A percentile compares a stretch with the other conserved stretches of the same genome.
phyloP scores from a whole-genome alignment of 2,797 vertebrate genomes.

The Cichlasoma orientale region DNA sequence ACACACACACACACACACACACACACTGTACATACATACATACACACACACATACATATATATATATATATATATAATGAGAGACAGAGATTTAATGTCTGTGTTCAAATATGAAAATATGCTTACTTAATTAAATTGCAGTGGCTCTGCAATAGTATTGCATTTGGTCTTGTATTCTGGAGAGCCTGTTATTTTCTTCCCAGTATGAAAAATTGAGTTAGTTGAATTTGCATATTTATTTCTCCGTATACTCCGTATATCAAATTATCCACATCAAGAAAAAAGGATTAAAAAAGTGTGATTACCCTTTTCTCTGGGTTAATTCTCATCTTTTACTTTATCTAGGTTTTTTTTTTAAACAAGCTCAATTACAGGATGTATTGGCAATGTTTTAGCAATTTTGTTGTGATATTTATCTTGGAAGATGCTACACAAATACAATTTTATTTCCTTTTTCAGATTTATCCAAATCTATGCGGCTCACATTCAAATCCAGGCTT shows the following conservation, averaged over 20 bases:
- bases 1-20: too few species aligned
- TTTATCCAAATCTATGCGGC: background rate
- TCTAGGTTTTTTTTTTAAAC: background rate
- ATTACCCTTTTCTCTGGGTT: background rate
- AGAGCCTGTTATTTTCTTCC: background rate
- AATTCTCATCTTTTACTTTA: background rate
- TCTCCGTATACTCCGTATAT: too few species aligned
- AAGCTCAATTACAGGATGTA: background rate
- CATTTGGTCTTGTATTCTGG: background rate
- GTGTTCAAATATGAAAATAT: background rate
- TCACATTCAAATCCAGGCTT: background rate
- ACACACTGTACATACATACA: too few species aligned
- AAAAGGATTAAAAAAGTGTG: too few species aligned
- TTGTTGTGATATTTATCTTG: background rate
- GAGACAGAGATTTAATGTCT: background rate
- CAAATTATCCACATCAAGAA: too few species aligned
- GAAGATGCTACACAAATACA: background rate
- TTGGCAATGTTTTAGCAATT: background rate
- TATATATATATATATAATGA: too few species aligned
- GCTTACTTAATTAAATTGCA: background rate
- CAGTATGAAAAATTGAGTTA: background rate
- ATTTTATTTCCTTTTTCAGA: background rate
- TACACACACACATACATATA: too few species aligned
- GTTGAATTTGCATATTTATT: background rate
- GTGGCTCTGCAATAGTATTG: background rate